Evolutionary conservation across 2,797 vertebrate genomes (phyloP).

Genomic region (Pseudomugil tenellus): DNA sequence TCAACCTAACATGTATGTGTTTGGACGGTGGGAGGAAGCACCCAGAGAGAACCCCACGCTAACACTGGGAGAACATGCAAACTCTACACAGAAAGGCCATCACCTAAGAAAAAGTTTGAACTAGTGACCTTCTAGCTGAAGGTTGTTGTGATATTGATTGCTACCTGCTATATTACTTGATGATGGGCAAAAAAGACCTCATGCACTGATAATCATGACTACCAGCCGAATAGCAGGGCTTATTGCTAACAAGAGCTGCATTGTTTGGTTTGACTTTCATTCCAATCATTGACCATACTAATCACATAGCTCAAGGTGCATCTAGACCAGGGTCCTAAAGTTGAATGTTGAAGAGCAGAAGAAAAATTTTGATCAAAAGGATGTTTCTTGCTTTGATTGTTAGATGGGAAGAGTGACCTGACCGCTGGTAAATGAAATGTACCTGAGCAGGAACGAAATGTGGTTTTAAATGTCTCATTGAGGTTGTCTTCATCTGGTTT

Average conservation of each 20-base stretch:
- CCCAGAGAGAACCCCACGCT: too few relatives aligned
- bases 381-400: neutral
- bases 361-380: neutral
- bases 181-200: constrained; percentile 32
- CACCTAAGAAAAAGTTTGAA: too few relatives aligned
- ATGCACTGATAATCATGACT: constrained; percentile 30
- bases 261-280: constrained; percentile 47
- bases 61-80: too few relatives aligned
- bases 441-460: neutral
- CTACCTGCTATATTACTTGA: constrained; percentile 34
- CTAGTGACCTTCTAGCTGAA: too few relatives aligned
- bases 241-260: neutral
- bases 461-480: neutral
- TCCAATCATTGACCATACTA: constrained; percentile 51
- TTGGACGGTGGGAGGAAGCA: too few relatives aligned
- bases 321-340: constrained; percentile 13
- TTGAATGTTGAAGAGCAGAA: neutral
- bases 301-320: constrained; percentile 56
- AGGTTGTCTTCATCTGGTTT: neutral
- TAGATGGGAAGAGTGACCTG: neutral
- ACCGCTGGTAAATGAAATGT: too few relatives aligned
- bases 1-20: too few relatives aligned
- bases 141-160: neutral
- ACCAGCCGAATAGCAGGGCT: constrained; percentile 39
- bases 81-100: too few relatives aligned